These are phyloP conservation scores for Dasyprocta punctata DNA, from an alignment of 2,113 vertebrate species.

Conservation along the genomic window DNA sequence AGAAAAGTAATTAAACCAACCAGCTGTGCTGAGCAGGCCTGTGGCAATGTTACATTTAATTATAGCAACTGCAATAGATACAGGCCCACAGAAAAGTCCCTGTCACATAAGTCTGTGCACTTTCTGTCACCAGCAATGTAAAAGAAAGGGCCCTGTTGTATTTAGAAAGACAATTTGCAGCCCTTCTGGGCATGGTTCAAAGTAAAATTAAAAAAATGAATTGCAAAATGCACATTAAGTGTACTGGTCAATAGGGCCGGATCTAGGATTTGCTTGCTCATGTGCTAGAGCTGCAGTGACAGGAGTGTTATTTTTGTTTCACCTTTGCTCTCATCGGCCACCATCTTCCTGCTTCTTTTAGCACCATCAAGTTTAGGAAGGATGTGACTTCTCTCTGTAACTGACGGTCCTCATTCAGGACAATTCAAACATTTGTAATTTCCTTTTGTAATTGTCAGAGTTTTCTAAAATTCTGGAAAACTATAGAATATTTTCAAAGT, in stretches of 20 bases:
- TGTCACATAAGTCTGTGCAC: background rate
- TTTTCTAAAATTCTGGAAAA: constrained; percentile 53
- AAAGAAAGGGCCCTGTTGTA: background rate
- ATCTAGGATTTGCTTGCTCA: background rate
- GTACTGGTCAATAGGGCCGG: background rate
- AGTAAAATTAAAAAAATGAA: background rate
- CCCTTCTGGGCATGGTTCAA: background rate
- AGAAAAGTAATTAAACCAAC: constrained; percentile 27
- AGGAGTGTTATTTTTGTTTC: background rate
- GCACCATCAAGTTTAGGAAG: background rate
- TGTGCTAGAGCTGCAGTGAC: background rate
- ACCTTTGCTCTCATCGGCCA: background rate
- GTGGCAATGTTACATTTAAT: background rate
- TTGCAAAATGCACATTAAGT: background rate
- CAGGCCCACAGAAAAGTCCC: background rate
- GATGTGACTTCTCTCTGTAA: background rate
- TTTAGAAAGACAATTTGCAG: background rate
- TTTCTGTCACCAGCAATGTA: background rate
- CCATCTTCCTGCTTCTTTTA: background rate
- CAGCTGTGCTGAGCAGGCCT: background rate
- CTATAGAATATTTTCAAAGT: background rate
- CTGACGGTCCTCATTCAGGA: background rate
- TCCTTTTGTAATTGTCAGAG: background rate
- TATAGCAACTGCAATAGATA: background rate
- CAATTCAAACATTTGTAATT: background rate